phyloP scores from a whole-genome alignment of 1,140 invertebrate species.

The Stratiolaelaps scimitus region DNA sequence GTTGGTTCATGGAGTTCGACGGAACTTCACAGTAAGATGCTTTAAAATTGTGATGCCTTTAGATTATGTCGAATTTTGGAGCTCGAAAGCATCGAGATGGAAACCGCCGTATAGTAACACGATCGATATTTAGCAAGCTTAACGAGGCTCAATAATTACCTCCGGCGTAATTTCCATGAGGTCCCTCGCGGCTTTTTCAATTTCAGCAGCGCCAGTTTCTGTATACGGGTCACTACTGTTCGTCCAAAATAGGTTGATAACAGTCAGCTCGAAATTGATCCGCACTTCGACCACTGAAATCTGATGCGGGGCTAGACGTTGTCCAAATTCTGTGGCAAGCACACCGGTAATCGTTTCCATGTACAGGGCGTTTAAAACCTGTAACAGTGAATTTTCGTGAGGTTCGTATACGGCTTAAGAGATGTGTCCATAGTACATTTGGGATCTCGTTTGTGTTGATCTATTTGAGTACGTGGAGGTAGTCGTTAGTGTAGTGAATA shows the following conservation, averaged over 20 bases:
- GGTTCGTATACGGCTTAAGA: no score
- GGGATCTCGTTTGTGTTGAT: no score
- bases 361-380: constrained; percentile 23
- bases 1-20: no score
- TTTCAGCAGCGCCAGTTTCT: neutral
- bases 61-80: constrained; percentile 7
- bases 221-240: neutral
- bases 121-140: no score
- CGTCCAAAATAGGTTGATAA: constrained; percentile 9
- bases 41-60: no score
- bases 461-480: no score
- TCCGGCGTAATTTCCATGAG: no score
- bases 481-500: no score
- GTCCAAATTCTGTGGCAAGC: neutral
- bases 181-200: neutral
- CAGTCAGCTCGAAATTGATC: neutral
- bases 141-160: no score
- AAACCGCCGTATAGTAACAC: neutral
- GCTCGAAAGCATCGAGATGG: neutral
- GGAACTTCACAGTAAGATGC: no score
- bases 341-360: constrained; percentile 16
- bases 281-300: neutral
- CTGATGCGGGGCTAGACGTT: neutral
- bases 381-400: no score
- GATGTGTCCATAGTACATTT: no score